Percentiles rank a stretch among this genome's conserved stretches.
Conservation (phyloP, 1,140 invertebrate genomes). For the Drosophila arawakana region DNA sequence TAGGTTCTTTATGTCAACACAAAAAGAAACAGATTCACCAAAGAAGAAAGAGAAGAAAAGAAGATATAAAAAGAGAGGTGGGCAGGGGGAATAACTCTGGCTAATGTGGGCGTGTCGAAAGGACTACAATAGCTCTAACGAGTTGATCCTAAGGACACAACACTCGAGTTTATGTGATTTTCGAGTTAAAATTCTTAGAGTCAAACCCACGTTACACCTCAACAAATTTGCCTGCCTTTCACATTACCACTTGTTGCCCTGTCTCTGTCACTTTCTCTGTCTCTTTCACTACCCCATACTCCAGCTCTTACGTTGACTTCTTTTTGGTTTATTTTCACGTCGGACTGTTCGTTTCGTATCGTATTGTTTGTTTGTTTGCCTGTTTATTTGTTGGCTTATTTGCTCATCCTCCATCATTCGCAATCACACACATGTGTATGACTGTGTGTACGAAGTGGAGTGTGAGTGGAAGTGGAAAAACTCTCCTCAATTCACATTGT, state of each 20-base stretch:
- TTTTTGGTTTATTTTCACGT: constrained; percentile 23
- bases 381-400: constrained; percentile 71
- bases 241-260: constrained; percentile 10
- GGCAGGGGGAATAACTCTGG: not conserved
- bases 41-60: too few species aligned
- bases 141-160: constrained; percentile 22
- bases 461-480: not conserved
- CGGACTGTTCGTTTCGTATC: constrained; percentile 45
- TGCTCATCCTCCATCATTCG: constrained; percentile 35
- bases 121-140: constrained; percentile 50
- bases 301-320: not conserved
- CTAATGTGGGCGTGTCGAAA: constrained; percentile 13
- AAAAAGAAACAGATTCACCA: not conserved
- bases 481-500: constrained; percentile 61
- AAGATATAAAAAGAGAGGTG: not conserved
- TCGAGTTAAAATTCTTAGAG: constrained; percentile 73
- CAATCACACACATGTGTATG: constrained; percentile 33
- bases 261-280: not conserved
- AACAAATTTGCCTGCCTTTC: constrained; percentile 10
- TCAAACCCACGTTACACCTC: constrained; percentile 33
- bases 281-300: not conserved
- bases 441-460: not conserved
- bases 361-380: constrained; percentile 51
- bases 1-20: constrained; percentile 65
- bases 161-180: constrained; percentile 63